Evolutionary conservation across 1,140 invertebrate species (phyloP).

Genomic region (Aphis craccivora): DNA sequence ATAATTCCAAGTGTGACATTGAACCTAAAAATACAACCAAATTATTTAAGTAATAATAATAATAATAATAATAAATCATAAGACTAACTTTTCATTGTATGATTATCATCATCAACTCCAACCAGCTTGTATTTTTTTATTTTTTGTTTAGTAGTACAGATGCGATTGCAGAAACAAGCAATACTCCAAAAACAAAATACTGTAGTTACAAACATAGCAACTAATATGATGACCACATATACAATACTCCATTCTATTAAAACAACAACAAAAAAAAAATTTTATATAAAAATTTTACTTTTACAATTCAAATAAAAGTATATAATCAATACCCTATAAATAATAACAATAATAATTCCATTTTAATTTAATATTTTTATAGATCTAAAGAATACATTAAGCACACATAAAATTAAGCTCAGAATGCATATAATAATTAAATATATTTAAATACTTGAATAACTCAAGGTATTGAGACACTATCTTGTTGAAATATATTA

Average conservation of each 20-base stretch:
- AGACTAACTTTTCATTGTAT: constrained; percentile 41
- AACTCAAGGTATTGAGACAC: too few relatives aligned
- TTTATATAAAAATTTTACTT: too few relatives aligned
- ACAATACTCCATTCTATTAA: constrained; percentile 83
- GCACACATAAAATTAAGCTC: too few relatives aligned
- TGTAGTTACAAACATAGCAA: constrained; percentile 72
- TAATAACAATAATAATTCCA: background rate
- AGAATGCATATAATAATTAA: too few relatives aligned
- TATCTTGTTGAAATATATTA: too few relatives aligned
- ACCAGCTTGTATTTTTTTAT: constrained; percentile 53
- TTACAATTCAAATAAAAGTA: background rate
- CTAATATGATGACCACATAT: constrained; percentile 81
- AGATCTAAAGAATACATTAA: background rate
- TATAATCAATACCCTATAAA: background rate
- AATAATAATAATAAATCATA: background rate
- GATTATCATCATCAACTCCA: constrained; percentile 47
- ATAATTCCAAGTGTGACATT: constrained; percentile 51
- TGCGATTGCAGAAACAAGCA: constrained; percentile 72
- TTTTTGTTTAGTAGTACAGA: constrained; percentile 63
- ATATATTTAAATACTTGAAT: too few relatives aligned
- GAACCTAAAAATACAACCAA: background rate
- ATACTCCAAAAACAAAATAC: constrained; percentile 75
- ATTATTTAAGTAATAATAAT: too few relatives aligned
- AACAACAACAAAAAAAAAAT: background rate
- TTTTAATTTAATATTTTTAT: background rate